phyloP scores from a whole-genome alignment of 2,888 invertebrate species.

The Leucozona laternaria region DNA sequence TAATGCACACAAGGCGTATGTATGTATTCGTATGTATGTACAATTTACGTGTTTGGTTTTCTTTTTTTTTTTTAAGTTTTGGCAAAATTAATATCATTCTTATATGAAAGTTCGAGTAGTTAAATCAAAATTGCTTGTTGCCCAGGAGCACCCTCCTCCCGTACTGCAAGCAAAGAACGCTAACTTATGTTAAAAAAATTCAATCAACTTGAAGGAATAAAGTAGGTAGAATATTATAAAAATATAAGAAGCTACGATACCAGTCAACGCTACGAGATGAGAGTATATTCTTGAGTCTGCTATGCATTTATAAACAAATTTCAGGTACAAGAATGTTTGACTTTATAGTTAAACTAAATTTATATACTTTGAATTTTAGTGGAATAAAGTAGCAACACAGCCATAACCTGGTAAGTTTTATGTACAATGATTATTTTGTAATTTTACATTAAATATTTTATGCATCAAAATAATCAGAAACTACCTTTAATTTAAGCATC shows the following conservation, averaged over 20 bases:
- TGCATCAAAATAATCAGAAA: too few species aligned
- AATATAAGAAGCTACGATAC: not conserved
- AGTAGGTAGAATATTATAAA: not conserved
- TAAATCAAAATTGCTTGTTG: not conserved
- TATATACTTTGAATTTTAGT: not conserved
- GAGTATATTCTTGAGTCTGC: too few species aligned
- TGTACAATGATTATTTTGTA: too few species aligned
- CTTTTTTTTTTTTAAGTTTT: not conserved
- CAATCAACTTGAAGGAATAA: not conserved
- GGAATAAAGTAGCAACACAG: too few species aligned
- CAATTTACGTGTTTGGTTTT: not conserved
- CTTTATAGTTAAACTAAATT: not conserved
- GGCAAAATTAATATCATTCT: not conserved
- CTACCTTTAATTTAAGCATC: too few species aligned
- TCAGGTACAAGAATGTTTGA: not conserved
- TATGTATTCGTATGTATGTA: not conserved
- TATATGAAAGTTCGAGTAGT: not conserved
- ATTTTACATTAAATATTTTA: too few species aligned
- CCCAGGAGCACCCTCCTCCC: too few species aligned
- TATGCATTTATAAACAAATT: not conserved
- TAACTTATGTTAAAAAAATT: not conserved
- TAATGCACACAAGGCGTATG: conserved; percentile 15
- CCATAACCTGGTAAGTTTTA: too few species aligned
- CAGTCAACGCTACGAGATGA: not conserved
- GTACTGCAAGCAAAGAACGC: not conserved